Percentiles rank a stretch among this genome's conserved stretches.
These are phyloP conservation scores for Pitangus sulphuratus DNA, from an alignment of 2,797 vertebrate species.

Conservation along the genomic window DNA sequence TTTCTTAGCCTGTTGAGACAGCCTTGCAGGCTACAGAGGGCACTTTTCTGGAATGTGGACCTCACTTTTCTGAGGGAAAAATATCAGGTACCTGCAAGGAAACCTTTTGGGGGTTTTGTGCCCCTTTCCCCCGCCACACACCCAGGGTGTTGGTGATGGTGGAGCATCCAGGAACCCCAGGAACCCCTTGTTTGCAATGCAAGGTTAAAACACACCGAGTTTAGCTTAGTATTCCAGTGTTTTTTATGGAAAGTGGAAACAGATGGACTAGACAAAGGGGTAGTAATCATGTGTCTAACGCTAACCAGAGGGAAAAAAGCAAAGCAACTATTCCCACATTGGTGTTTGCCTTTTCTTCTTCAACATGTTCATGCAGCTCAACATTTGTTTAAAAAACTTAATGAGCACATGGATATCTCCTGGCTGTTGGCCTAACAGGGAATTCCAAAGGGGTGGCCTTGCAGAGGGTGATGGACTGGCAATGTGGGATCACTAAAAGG, in stretches of 20 bases:
- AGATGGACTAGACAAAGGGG: not conserved
- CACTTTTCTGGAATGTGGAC: not conserved
- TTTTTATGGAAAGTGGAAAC: conserved; percentile 11
- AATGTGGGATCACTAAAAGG: not conserved
- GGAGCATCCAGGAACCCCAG: not conserved
- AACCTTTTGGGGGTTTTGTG: not conserved
- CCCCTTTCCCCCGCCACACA: not conserved
- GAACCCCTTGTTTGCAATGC: not conserved
- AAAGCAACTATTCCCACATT: not conserved
- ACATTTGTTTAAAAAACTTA: not conserved
- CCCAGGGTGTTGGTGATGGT: not conserved
- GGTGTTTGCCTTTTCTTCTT: not conserved
- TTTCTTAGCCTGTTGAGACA: not conserved
- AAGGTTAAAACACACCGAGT: not conserved
- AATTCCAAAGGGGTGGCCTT: not conserved
- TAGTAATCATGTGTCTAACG: not conserved
- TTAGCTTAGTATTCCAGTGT: not conserved
- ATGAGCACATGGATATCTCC: not conserved
- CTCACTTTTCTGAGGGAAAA: not conserved
- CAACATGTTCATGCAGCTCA: not conserved
- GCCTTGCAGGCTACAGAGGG: not conserved
- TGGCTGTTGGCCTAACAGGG: not conserved
- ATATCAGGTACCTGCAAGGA: not conserved
- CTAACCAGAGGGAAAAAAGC: not conserved
- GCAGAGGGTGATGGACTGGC: not conserved